A percentile compares a stretch with the other conserved stretches of the same genome.
Evolutionary conservation across 2,797 vertebrate species (phyloP).

Genomic region (Erpetoichthys calabaricus): DNA sequence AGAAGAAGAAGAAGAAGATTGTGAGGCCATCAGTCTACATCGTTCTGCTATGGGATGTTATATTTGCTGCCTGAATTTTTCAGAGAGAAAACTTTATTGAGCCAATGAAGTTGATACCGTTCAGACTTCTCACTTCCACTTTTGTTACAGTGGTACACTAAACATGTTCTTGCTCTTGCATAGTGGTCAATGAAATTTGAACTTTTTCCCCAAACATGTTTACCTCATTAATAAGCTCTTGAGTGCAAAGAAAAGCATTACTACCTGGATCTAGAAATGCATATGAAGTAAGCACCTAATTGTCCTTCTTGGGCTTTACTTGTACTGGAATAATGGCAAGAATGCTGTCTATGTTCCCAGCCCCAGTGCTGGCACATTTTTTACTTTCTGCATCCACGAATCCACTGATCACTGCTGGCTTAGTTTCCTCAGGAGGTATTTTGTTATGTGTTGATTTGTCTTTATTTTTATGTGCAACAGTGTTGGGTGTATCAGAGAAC

Average conservation of each 20-base stretch:
- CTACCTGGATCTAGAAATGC: conserved; percentile 13
- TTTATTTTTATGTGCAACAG: neutral
- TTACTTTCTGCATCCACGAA: too few relatives aligned
- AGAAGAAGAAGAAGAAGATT: too few relatives aligned
- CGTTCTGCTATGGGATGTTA: too few relatives aligned
- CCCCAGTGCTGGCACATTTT: neutral
- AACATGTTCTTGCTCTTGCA: too few relatives aligned
- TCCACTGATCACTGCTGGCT: too few relatives aligned
- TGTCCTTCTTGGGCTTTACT: conserved; percentile 2
- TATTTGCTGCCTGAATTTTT: too few relatives aligned
- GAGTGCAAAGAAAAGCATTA: conserved; percentile 10
- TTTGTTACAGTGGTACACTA: too few relatives aligned
- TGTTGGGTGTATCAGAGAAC: conserved; percentile 9
- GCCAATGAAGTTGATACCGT: too few relatives aligned
- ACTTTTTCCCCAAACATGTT: conserved; percentile 7
- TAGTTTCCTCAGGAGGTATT: too few relatives aligned
- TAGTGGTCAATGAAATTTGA: neutral
- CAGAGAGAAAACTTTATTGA: too few relatives aligned
- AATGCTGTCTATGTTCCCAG: neutral
- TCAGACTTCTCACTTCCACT: too few relatives aligned
- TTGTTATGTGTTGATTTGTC: neutral
- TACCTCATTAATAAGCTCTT: conserved; percentile 6
- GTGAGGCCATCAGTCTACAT: too few relatives aligned
- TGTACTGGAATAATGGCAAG: neutral
- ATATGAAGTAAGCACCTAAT: conserved; percentile 6